Base-by-base conservation (phyloP, 2,888 invertebrate species). In the Drosophila hamatofila region DNA sequence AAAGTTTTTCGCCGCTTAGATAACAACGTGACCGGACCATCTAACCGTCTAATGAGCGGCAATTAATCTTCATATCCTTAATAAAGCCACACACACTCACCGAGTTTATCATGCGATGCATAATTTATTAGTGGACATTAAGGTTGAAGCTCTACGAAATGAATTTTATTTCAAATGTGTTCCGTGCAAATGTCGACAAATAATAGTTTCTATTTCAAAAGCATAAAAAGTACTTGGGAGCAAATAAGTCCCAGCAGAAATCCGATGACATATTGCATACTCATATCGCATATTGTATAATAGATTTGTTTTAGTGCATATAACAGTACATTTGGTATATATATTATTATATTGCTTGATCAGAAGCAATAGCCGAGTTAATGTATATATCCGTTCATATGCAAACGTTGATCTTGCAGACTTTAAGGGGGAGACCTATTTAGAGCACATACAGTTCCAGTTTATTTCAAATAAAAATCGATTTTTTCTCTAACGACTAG, bases 31-130 rank as follows among this genome's bases (percentile, higher is more conserved):
- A 62, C 30, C 30, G 9, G 9, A 30, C 42, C 69, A 60, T 39
- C 61, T 41, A 48, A 35, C 65, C 58, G 58, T 54, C 71, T 82
- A 88, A 85, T 70, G 74, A 84, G 58, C 61, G 63, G 80, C 69
- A 81, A 83, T 84, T 78, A 76, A 67, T 78, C 85, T 61, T 65
- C 60, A 76, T 71, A 74, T 66, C 49, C 62, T 30, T 44, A 44
- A 33, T 33, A 42, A 55, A 44, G 51, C 60, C 61, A 54, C 58
- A 44, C 23, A 23, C 25, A 51, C 35, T 39, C 51, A 25, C 55
- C 37, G 23, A 65, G 70, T 69, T 78, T 81, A 81, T 76, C 75
- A 55, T 60, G 66, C 58, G 30, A 35, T 41, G 55, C 65, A 71
- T 67, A 75, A 68, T 65, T 71, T 69, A 51, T 44, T 41, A 41